Conservation (phyloP, 2,113 vertebrate genomes). For the Zosterops borbonicus region DNA sequence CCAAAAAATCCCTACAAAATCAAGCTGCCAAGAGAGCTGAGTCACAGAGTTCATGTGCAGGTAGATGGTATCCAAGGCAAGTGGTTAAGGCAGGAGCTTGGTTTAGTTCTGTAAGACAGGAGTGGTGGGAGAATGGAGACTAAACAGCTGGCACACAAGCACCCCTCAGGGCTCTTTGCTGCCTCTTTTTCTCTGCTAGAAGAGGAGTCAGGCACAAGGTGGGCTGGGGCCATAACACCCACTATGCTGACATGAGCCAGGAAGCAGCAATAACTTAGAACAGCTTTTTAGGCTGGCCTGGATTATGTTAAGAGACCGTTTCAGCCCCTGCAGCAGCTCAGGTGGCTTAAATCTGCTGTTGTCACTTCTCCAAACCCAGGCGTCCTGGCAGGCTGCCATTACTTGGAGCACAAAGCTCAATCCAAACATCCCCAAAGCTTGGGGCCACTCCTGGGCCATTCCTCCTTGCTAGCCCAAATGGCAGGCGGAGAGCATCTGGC, state of each 20-base stretch:
- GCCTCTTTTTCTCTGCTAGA: background rate
- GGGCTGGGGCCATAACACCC: background rate
- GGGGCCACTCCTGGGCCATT: background rate
- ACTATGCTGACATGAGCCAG: background rate
- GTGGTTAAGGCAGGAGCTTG: background rate
- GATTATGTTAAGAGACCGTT: background rate
- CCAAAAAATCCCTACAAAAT: background rate
- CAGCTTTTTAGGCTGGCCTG: conserved; percentile 6
- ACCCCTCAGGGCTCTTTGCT: background rate
- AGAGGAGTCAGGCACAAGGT: background rate
- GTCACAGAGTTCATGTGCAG: background rate
- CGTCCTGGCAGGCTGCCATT: background rate
- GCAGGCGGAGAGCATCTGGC: background rate
- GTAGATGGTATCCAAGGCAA: background rate
- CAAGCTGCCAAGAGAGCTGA: background rate
- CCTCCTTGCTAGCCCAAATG: background rate
- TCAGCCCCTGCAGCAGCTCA: conserved; percentile 26
- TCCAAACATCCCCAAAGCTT: background rate
- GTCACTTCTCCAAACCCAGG: conserved; percentile 18
- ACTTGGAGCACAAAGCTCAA: background rate
- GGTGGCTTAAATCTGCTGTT: conserved; percentile 45
- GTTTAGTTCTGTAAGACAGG: background rate
- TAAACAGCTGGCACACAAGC: background rate
- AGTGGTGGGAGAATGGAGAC: background rate
- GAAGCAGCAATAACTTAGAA: conserved; percentile 21